Base-by-base conservation (phyloP, 2,888 invertebrate species). In the Polymixis lichenea region DNA sequence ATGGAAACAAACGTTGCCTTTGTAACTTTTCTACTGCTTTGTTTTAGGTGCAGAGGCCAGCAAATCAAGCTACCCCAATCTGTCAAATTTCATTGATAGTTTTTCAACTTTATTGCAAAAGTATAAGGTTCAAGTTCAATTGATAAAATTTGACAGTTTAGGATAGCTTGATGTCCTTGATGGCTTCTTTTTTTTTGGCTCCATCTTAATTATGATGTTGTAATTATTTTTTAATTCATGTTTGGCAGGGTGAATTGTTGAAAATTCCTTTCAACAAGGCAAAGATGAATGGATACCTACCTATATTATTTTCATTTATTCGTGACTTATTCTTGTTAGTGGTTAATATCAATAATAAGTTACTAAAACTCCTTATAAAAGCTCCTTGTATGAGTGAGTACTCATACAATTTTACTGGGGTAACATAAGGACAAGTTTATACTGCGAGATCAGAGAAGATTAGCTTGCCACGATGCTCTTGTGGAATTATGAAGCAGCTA, bases 381-480 rank as follows among this genome's bases (percentile, higher is more conserved):
- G 0, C 19, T 3, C 56, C 11, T 49, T 22, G n/a, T n/a, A n/a
- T n/a, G n/a, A n/a, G n/a, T n/a, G n/a, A n/a, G n/a, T n/a, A 6
- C 11, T 28, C 7, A 32, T 51, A 19, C 67, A 46, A 62, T 22
- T 51, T 17, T 46, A 2, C 3, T n/a, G 22, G 53, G 38, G 0
- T 72, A 56, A 64, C 28, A 22, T 56, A 53, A 28, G 46, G 32
- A 56, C 13, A 66, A 75, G 32, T 66, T 69, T 46, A 32, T 38
- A 66, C 15, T 56, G 25, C 4, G 0, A 51, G 69, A 66, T 80
- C 28, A 58, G 28, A 65, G 49, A 60, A 66, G 66, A 82, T 77
- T 70, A 62, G 11, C 11, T 60, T 62, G 32, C 56, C 28, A 62
- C 7, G 32, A 80, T 58, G 43, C 43, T 46, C 43, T 46, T 46